A percentile compares a stretch with the other conserved stretches of the same genome.
These are phyloP conservation scores for Sycophila texana DNA, from an alignment of 2,888 invertebrate genomes.

Conservation along the genomic window DNA sequence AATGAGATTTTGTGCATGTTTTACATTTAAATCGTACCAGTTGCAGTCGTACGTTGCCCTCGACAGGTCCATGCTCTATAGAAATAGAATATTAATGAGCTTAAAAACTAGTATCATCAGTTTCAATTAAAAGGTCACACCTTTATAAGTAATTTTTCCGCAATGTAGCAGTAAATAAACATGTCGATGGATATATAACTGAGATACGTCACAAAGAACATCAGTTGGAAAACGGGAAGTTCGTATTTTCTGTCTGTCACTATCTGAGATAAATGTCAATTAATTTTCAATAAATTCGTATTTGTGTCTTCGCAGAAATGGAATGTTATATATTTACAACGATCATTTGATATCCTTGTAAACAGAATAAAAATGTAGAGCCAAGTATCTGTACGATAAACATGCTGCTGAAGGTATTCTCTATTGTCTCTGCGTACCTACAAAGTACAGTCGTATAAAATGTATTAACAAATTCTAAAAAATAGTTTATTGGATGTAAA, in stretches of 20 bases:
- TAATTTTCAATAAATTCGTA: no score
- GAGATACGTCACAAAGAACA: conserved; percentile 39
- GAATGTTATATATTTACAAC: conserved; percentile 52
- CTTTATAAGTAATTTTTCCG: conserved; percentile 41
- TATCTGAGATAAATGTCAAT: conserved; percentile 6
- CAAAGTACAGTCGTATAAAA: neutral
- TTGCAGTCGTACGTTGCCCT: conserved; percentile 56
- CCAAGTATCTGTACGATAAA: conserved; percentile 63
- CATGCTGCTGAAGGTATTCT: conserved; percentile 64
- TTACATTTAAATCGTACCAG: conserved; percentile 58
- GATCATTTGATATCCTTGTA: conserved; percentile 64
- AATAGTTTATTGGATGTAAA: no score
- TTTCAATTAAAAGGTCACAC: conserved; percentile 17
- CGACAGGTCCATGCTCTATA: conserved; percentile 55
- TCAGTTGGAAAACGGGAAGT: conserved; percentile 32
- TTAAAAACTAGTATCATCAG: neutral
- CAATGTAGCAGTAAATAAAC: conserved; percentile 51
- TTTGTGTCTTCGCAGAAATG: neutral
- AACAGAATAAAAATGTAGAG: conserved; percentile 63
- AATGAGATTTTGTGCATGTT: conserved; percentile 52
- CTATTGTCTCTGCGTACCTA: conserved; percentile 63
- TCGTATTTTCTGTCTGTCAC: conserved; percentile 7
- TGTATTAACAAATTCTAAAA: conserved; percentile 1
- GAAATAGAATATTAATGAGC: neutral
- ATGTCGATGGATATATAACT: conserved; percentile 46